Evolutionary conservation across 2,797 vertebrate species (phyloP).

Genomic region (Melanotaenia trifasciata): DNA sequence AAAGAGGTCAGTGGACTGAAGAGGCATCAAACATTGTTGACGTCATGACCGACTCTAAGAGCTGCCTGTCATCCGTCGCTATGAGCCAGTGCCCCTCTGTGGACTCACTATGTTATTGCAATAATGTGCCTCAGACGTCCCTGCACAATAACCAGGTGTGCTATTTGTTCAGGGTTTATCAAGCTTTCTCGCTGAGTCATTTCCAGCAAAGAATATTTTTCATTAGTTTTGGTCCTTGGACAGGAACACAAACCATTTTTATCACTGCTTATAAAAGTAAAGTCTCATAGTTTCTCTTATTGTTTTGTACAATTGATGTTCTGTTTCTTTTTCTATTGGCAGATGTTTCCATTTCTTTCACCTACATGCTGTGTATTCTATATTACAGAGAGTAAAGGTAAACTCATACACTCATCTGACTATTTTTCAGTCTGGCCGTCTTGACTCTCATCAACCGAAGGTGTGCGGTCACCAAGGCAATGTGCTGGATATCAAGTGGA

Average conservation of each 20-base stretch:
- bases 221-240: neutral
- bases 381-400: neutral
- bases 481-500: conserved; percentile 99
- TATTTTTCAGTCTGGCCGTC: conserved; percentile 88
- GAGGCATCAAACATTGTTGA: conserved; percentile 80
- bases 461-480: conserved; percentile 98
- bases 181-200: conserved; percentile 11
- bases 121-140: conserved; percentile 13
- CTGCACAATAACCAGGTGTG: conserved; percentile 36
- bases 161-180: conserved; percentile 18
- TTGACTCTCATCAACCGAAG: conserved; percentile 94
- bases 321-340: neutral
- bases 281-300: neutral
- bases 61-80: conserved; percentile 21
- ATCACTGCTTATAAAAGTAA: neutral
- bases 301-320: neutral
- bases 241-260: neutral
- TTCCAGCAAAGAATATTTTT: neutral
- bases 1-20: conserved; percentile 78
- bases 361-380: neutral
- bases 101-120: conserved; percentile 73
- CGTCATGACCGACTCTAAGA: conserved; percentile 58
- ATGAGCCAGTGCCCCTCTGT: conserved; percentile 75
- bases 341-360: neutral
- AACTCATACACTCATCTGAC: neutral